These are phyloP conservation scores for Blomia tropicalis DNA, from an alignment of 2,888 invertebrate species.

Conservation along the genomic window DNA sequence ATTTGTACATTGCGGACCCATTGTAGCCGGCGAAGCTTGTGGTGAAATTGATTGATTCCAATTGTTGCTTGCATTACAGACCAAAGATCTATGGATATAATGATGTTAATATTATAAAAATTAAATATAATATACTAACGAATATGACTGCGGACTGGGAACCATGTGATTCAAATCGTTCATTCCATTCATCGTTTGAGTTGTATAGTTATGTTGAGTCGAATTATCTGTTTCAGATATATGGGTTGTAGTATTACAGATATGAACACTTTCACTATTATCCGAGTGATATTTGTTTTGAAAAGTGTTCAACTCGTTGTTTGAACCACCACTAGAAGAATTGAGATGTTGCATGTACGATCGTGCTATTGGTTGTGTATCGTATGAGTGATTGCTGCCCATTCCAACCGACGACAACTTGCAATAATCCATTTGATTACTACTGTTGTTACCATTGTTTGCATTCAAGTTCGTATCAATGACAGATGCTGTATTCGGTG, in stretches of 20 bases:
- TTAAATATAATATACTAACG: neutral
- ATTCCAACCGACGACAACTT: neutral
- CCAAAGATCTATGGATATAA: neutral
- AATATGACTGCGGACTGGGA: neutral
- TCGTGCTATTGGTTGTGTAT: neutral
- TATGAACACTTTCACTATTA: conserved; percentile 6
- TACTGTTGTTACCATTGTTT: neutral
- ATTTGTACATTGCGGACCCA: neutral
- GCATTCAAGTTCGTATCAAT: neutral
- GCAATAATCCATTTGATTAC: neutral
- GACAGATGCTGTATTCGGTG: neutral
- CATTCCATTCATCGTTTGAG: neutral
- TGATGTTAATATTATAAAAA: neutral
- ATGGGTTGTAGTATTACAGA: neutral
- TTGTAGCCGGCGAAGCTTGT: neutral
- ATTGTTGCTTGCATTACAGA: neutral
- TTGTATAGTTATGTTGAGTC: neutral
- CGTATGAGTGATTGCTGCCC: neutral
- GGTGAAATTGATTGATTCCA: neutral
- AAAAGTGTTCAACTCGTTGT: neutral
- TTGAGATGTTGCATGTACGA: neutral
- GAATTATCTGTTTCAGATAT: conserved; percentile 10
- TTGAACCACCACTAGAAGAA: neutral
- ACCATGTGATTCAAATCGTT: neutral
- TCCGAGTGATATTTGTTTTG: neutral